Conservation (phyloP, 2,888 invertebrate genomes). For the Dolichomitus sp. region DNA sequence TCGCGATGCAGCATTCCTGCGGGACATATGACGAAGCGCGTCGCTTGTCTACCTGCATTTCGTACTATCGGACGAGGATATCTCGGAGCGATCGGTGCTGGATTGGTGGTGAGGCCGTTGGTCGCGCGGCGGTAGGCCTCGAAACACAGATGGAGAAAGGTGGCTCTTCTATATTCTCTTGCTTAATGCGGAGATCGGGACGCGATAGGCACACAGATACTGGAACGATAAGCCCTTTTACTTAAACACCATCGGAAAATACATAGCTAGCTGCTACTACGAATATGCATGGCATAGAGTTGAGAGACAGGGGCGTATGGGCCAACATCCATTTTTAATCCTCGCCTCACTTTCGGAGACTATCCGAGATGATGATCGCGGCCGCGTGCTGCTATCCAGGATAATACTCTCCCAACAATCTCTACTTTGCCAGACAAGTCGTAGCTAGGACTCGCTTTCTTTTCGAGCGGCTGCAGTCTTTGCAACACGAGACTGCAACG, state of each 20-base stretch:
- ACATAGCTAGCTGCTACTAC: conserved; percentile 43
- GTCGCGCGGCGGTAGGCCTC: conserved; percentile 50
- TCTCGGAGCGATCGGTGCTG: conserved; percentile 63
- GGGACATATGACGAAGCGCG: conserved; percentile 68
- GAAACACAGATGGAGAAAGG: conserved; percentile 66
- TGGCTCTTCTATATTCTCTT: conserved; percentile 28
- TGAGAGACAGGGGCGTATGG: conserved; percentile 22
- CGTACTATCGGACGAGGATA: conserved; percentile 64
- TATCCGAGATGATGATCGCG: conserved; percentile 52
- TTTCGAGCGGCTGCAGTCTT: conserved; percentile 51
- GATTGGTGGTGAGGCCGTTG: conserved; percentile 43
- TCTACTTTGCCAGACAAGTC: conserved; percentile 1
- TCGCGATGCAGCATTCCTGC: conserved; percentile 59
- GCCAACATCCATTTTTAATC: conserved; percentile 63
- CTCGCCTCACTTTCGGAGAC: conserved; percentile 14
- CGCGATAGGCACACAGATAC: conserved; percentile 73
- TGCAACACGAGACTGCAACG: conserved; percentile 64
- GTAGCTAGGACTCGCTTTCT: conserved; percentile 41
- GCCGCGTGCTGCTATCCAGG: conserved; percentile 34
- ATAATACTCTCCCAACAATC: conserved; percentile 36
- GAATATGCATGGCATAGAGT: conserved; percentile 13
- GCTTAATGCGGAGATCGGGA: conserved; percentile 73
- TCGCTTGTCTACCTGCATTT: conserved; percentile 61
- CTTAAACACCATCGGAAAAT: conserved; percentile 70
- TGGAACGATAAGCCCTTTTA: conserved; percentile 75